These are phyloP conservation scores for Alectoris magna DNA, from an alignment of 2,797 vertebrate genomes.

Conservation along the genomic window DNA sequence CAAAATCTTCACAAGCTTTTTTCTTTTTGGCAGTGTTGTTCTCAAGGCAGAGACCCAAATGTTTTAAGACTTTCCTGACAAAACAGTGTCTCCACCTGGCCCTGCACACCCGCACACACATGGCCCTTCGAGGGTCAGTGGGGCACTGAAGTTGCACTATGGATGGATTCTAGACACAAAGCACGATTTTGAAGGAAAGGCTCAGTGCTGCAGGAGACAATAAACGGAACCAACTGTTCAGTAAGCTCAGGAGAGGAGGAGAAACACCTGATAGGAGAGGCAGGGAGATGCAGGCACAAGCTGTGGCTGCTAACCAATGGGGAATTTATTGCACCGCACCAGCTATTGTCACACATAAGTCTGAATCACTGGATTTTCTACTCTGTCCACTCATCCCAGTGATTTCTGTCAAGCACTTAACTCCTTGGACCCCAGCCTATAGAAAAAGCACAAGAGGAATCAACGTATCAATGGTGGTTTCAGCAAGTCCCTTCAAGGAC, in stretches of 20 bases:
- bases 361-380: not conserved
- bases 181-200: not conserved
- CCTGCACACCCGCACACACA: rapidly evolving
- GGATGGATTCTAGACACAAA: not conserved
- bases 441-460: not conserved
- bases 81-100: not conserved
- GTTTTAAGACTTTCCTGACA: not conserved
- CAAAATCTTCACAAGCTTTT: not conserved
- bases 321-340: not conserved
- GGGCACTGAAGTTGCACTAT: rapidly evolving
- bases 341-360: not conserved
- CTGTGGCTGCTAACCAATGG: not conserved
- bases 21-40: not conserved
- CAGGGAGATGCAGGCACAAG: not conserved
- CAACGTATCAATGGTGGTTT: rapidly evolving
- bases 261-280: rapidly evolving
- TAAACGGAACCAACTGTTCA: not conserved
- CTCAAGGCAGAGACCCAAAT: not conserved
- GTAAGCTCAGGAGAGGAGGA: not conserved
- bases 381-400: not conserved
- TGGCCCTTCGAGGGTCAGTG: not conserved
- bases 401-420: not conserved
- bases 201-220: not conserved
- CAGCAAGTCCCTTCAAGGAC: not conserved
- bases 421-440: not conserved